Evolutionary conservation across 2,888 invertebrate species (phyloP), one percentile per base, ranked within the genome.

Genomic region (Drosophila dives): DNA sequence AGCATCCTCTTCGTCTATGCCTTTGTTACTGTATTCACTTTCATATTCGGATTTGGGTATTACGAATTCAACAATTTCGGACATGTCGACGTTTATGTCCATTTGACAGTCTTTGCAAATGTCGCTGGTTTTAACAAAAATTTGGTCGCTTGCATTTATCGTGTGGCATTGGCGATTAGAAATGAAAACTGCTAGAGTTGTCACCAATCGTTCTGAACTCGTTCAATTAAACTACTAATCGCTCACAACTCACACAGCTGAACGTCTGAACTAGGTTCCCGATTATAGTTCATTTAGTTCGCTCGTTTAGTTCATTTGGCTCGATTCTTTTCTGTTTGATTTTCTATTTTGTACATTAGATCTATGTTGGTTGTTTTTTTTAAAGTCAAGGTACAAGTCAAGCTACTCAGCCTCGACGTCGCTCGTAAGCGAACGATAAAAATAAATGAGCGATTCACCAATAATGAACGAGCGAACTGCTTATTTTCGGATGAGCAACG

Each of bases 11-110:
- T 67, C 85, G 6, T 55, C 72, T 34, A 54, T 71, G 12, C 36
- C 75, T 2, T 68, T 75, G 29, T 56, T 45, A 45, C 74, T 81
- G 32, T 78, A 68, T 23, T 80, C 74, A 45, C 7, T 23, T 6
- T 38, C 23, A 38, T 75, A 80, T 49, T 80, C 87, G 33, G 56
- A 67, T 71, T 72, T 84, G 12, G 73, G 72, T 60, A 89, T 38
- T 48, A 81, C 91, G 58, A 86, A 90, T 65, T 91, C 91, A 67
- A 91, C 89, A 34, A 86, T 84, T n/a, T 91, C 91, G n/a, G 87
- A 87, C 75, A 91, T 87, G 34, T 86, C 85, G 26, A 78, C 64
- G 62, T 78, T 77, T 0, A 75, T 5, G 29, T 53, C 56, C 71
- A 81, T 85, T 33, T 56, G 40, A 51, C 23, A 51, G 12, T 42